Evolutionary conservation across 1,140 invertebrate genomes (phyloP).

Genomic region (Bombus soroeensis): DNA sequence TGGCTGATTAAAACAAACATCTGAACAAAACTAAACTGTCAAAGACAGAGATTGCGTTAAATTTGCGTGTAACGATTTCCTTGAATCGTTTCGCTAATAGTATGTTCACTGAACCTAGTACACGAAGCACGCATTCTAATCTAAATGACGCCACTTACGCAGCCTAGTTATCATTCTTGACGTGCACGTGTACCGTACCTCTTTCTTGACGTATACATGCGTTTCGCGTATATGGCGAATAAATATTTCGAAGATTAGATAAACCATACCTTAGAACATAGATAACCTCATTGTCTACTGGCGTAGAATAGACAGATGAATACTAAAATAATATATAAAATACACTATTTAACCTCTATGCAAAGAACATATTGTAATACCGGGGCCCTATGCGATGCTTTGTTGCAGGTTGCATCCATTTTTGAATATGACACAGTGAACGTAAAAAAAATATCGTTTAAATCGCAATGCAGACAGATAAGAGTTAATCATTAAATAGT

Average conservation of each 20-base stretch:
- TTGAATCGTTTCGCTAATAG: constrained; percentile 11
- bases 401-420: not conserved
- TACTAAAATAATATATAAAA: constrained; percentile 21
- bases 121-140: constrained; percentile 24
- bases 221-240: constrained; percentile 48
- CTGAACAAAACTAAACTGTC: too few species aligned
- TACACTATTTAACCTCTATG: not conserved
- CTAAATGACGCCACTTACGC: constrained; percentile 39
- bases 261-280: constrained; percentile 37
- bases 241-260: constrained; percentile 66
- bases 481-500: not conserved
- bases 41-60: too few species aligned
- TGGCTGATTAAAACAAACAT: not conserved
- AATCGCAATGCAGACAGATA: not conserved
- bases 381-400: not conserved
- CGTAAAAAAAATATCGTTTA: not conserved
- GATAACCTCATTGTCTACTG: constrained; percentile 55
- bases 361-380: not conserved
- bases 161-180: constrained; percentile 48
- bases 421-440: not conserved
- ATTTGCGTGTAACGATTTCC: not conserved
- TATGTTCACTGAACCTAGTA: constrained; percentile 13
- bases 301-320: not conserved
- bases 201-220: constrained; percentile 42
- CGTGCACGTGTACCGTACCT: constrained; percentile 45